Base-by-base conservation (phyloP, 2,888 invertebrate species). In the Drosophila anomelani region DNA sequence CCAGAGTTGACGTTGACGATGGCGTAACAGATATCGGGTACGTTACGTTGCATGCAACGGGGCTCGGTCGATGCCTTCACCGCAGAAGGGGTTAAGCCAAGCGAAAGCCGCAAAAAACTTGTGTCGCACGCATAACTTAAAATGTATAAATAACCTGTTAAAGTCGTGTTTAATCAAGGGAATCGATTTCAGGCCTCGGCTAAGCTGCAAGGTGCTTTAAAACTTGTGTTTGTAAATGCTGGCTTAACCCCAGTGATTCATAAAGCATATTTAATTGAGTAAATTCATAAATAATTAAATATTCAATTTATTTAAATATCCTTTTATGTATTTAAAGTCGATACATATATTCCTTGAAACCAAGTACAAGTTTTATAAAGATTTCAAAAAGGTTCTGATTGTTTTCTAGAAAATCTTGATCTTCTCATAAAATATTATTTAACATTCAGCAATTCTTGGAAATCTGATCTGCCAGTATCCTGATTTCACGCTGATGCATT, bases 11-110 rank as follows among this genome's bases (percentile, higher is more conserved):
- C 61, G 76, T 43, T 44, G 76, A 39, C 44, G 61, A 58, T 64
- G 39, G 66, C 74, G 66, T 70, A 70, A 61, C 72, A 64, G 70
- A 70, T 77, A 75, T 77, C 64, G 51, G 63, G 54, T 60, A 67
- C 46, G 75, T 76, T 63, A 67, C 46, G 75, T 76, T 63, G 69
- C 66, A 69, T 69, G 66, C 70, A 70, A 60, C 75, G 26, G 15
- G 17, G 46, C 3, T 29, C 29, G 55, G 39, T 20, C 13, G 43
- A 49, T 57, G 47, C 69, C 69, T 29, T 32, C 36, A 12, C 34
- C 17, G 29, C 54, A 41, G 13, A 63, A 44, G 44, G 43, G 53
- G 38, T 51, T 51, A 43, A 54, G 32, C 66, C n/a, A 17, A 38
- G 34, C 23, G 34, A 60, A 44, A 57, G 29, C 34, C 32, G 46